phyloP scores from a whole-genome alignment of 2,888 invertebrate genomes.

The Trichogramma evanescens region DNA sequence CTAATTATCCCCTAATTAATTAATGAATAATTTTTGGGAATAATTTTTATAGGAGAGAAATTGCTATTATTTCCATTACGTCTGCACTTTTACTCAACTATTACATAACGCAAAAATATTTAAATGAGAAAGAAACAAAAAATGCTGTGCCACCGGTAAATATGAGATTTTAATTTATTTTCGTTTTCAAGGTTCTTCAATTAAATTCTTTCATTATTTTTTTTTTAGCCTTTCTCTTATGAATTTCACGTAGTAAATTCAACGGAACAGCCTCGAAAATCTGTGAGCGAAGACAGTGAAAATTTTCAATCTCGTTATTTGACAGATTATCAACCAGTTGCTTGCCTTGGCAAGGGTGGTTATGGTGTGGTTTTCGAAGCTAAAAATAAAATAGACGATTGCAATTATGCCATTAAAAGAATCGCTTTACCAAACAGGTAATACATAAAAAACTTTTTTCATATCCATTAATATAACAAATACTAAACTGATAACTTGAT shows the following conservation, averaged over 20 bases:
- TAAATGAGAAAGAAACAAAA: conserved; percentile 26
- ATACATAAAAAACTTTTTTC: conserved; percentile 3
- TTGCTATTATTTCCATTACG: conserved; percentile 66
- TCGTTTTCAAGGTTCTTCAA: not conserved
- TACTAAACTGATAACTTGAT: conserved; percentile 14
- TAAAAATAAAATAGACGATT: conserved; percentile 87
- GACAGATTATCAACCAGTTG: conserved; percentile 75
- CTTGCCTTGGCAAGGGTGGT: conserved; percentile 82
- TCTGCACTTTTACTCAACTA: conserved; percentile 66
- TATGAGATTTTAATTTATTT: conserved; percentile 13
- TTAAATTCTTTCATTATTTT: not conserved
- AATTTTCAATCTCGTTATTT: conserved; percentile 59
- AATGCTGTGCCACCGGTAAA: conserved; percentile 36
- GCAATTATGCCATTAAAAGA: conserved; percentile 90
- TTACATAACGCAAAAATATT: conserved; percentile 52
- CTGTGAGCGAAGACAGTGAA: conserved; percentile 30
- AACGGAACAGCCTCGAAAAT: conserved; percentile 39
- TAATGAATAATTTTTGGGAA: conserved; percentile 6
- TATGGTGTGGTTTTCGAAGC: conserved; percentile 97
- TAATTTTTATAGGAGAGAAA: conserved; percentile 60
- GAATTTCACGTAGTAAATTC: conserved; percentile 36
- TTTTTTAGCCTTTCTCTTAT: conserved; percentile 36
- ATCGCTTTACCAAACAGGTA: conserved; percentile 76
- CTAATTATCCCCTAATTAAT: not conserved
- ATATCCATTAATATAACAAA: not conserved